These are phyloP conservation scores for Drosophila subsilvestris DNA, from an alignment of 2,888 invertebrate species.

Conservation along the genomic window DNA sequence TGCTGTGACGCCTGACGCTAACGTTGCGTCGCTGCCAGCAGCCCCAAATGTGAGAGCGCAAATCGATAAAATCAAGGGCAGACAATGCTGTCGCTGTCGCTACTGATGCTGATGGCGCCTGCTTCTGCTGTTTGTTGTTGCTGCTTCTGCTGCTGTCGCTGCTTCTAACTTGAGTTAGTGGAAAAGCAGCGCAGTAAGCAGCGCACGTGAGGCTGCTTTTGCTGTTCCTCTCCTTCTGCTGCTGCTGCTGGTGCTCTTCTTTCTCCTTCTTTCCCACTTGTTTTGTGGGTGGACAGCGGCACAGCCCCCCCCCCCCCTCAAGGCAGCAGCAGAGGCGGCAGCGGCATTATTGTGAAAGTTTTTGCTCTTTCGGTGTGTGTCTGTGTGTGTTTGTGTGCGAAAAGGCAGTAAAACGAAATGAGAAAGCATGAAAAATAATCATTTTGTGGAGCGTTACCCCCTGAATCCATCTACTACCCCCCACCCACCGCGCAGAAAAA, in stretches of 20 bases:
- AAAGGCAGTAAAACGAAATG: constrained; percentile 72
- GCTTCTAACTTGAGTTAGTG: constrained; percentile 4
- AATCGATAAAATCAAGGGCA: constrained; percentile 84
- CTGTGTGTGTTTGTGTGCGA: constrained; percentile 27
- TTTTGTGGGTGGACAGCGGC: constrained; percentile 36
- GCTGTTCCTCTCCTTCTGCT: constrained; percentile 20
- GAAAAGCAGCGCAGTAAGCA: constrained; percentile 38
- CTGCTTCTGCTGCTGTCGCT: constrained; percentile 23
- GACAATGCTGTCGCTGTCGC: constrained; percentile 73
- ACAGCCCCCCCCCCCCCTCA: background rate
- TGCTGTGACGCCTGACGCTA: constrained; percentile 12
- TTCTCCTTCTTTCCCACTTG: constrained; percentile 9
- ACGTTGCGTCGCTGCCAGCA: constrained; percentile 45
- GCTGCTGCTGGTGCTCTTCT: constrained; percentile 13
- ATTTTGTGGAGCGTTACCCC: constrained; percentile 40
- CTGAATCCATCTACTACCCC: constrained; percentile 5
- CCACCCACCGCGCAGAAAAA: background rate
- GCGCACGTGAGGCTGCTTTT: constrained; percentile 65
- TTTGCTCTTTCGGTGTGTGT: constrained; percentile 30
- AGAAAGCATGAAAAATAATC: constrained; percentile 77
- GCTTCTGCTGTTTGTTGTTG: constrained; percentile 53
- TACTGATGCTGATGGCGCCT: constrained; percentile 29
- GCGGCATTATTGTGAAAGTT: constrained; percentile 70
- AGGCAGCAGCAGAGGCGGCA: constrained; percentile 29
- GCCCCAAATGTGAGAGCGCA: constrained; percentile 69